phyloP scores from a whole-genome alignment of 2,888 invertebrate species.

The Rhamphomyia laevipes region DNA sequence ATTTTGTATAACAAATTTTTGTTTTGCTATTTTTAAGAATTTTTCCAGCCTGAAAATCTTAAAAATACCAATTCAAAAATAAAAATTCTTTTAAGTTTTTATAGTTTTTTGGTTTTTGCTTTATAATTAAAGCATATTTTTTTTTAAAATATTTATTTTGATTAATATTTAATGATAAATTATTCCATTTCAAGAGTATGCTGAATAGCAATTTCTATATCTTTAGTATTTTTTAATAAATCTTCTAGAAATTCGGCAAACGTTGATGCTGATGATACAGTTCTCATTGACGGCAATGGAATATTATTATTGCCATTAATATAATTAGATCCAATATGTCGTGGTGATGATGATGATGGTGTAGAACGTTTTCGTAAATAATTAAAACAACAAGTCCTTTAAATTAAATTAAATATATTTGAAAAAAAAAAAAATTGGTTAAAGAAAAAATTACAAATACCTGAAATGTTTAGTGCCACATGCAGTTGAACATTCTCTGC shows the following conservation, averaged over 20 bases:
- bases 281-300: not conserved
- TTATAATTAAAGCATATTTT: no score
- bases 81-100: no score
- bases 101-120: no score
- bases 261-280: not conserved
- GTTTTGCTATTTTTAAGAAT: not conserved
- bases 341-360: conserved; percentile 4
- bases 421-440: not conserved
- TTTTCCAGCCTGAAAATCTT: not conserved
- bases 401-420: not conserved
- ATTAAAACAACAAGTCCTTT: conserved; percentile 54
- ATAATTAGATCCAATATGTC: not conserved
- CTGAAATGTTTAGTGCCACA: conserved; percentile 53
- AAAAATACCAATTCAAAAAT: not conserved
- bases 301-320: not conserved
- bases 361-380: conserved; percentile 47
- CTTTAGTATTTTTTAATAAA: not conserved
- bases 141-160: no score
- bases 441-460: conserved; percentile 14
- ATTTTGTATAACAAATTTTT: not conserved
- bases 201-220: no score
- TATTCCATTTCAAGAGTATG: no score
- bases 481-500: conserved; percentile 48
- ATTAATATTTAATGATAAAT: no score
- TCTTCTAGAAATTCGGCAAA: not conserved